Percentiles rank a stretch among this genome's conserved stretches.
Evolutionary conservation across 53 echinoderm and acorn worm species (phyloP).

Genomic region (Echinometra lucunter): DNA sequence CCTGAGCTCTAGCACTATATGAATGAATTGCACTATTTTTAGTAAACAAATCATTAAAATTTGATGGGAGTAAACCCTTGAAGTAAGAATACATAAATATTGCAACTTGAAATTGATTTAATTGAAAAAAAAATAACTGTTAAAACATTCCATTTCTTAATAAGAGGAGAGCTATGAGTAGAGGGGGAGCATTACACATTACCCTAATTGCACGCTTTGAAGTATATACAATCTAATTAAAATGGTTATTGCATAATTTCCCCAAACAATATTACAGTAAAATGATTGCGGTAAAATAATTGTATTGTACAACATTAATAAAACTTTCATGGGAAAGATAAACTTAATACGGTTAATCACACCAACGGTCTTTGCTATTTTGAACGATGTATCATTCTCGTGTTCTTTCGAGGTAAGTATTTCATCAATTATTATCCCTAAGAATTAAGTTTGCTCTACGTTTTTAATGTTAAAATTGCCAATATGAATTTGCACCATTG

Average conservation of each 20-base stretch:
- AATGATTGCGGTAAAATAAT: background rate
- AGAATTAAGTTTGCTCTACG: background rate
- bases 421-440: constrained; percentile 1
- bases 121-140: too few species aligned
- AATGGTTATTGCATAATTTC: background rate
- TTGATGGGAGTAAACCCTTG: background rate
- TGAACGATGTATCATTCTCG: background rate
- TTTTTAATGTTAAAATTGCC: background rate
- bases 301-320: background rate
- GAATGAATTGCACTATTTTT: too few species aligned
- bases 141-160: too few species aligned
- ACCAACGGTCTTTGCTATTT: background rate
- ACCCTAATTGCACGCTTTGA: background rate
- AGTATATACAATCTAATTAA: background rate
- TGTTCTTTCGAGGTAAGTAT: background rate
- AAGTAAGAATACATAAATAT: background rate
- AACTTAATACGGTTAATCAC: background rate
- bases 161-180: too few species aligned
- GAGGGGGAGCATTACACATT: too few species aligned
- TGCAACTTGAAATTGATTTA: too few species aligned
- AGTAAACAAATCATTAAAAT: background rate
- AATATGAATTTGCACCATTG: background rate
- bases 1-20: too few species aligned
- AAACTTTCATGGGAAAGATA: background rate
- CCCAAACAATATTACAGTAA: background rate